These are phyloP conservation scores for Geodia barretti DNA, from an alignment of 37 sponge, comb jelly and placozoan genomes.

Conservation along the genomic window DNA sequence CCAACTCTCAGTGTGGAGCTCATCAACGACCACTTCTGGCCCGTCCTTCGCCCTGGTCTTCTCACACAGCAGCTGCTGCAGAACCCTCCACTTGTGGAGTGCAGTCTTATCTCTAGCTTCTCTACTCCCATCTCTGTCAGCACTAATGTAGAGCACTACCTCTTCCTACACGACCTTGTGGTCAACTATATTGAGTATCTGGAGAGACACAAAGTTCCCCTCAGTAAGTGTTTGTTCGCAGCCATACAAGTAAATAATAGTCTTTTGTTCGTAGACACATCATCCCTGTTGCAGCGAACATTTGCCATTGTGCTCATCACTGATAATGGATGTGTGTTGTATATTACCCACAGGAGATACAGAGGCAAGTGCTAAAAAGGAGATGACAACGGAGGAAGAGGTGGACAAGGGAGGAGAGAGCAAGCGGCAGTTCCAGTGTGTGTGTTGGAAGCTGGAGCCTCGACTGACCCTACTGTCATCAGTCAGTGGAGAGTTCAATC, in stretches of 20 bases:
- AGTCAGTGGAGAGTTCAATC: constrained; percentile 86
- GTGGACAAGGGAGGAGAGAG: background rate
- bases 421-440: constrained; percentile 62
- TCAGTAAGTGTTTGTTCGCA: too few relatives aligned
- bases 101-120: constrained; percentile 68
- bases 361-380: too few relatives aligned
- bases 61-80: background rate
- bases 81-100: constrained; percentile 58
- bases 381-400: too few relatives aligned
- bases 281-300: too few relatives aligned
- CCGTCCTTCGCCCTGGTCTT: background rate
- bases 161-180: constrained; percentile 91
- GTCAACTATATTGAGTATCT: constrained; percentile 78
- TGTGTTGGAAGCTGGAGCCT: constrained; percentile 92
- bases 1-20: constrained; percentile 71
- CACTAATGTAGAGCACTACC: constrained; percentile 88
- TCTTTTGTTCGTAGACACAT: too few relatives aligned
- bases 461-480: constrained; percentile 74
- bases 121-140: constrained; percentile 75
- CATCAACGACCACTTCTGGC: constrained; percentile 87
- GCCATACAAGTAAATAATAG: too few relatives aligned
- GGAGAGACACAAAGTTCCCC: constrained; percentile 41
- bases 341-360: too few relatives aligned
- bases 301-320: too few relatives aligned
- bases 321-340: too few relatives aligned